These are phyloP conservation scores for Agrypnia vestita DNA, from an alignment of 1,140 invertebrate species.

Conservation along the genomic window DNA sequence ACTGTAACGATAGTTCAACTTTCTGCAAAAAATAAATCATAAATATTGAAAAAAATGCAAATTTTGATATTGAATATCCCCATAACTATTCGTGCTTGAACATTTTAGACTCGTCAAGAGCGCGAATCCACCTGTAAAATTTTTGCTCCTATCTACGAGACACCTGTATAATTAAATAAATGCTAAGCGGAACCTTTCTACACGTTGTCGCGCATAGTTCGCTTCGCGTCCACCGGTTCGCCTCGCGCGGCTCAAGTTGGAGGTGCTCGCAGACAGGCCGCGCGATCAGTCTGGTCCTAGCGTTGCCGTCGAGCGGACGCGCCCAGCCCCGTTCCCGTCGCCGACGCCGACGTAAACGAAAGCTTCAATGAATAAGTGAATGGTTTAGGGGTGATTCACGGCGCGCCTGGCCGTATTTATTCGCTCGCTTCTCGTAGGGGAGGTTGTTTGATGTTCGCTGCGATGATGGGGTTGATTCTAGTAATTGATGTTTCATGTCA, in stretches of 20 bases:
- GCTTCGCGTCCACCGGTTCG: neutral
- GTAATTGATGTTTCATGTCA: neutral
- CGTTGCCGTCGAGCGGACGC: neutral
- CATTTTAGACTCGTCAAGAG: too few species aligned
- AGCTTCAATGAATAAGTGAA: constrained; percentile 22
- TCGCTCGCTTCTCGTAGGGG: neutral
- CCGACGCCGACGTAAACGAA: constrained; percentile 12
- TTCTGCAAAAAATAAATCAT: too few species aligned
- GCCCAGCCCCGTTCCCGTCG: neutral
- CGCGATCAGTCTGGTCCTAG: constrained; percentile 23
- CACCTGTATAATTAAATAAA: too few species aligned
- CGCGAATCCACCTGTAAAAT: too few species aligned
- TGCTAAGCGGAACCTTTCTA: too few species aligned
- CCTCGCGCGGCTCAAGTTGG: neutral
- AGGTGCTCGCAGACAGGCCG: constrained; percentile 9
- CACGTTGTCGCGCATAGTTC: too few species aligned
- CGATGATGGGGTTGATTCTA: neutral
- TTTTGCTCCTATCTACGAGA: too few species aligned
- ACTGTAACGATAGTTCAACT: too few species aligned
- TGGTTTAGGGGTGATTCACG: constrained; percentile 9
- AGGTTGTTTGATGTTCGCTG: constrained; percentile 9
- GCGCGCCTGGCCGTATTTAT: neutral
- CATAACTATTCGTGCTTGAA: too few species aligned
- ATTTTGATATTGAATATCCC: too few species aligned
- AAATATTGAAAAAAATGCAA: too few species aligned